Conservation (phyloP, 2,888 invertebrate species). For the Nomada hirtipes region DNA sequence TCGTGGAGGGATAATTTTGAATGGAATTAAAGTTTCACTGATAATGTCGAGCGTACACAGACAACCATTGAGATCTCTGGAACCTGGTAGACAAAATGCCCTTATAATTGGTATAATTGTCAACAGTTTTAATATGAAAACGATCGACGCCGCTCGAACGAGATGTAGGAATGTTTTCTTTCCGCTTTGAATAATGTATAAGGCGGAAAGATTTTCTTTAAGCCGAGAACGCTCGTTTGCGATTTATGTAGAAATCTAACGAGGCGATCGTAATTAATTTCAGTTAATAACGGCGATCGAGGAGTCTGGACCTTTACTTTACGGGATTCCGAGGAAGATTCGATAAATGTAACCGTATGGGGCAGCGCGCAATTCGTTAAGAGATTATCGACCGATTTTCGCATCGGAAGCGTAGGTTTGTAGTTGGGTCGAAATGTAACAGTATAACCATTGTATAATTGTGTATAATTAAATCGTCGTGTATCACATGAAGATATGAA, state of each 20-base stretch:
- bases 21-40: background rate
- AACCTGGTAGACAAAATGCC: conserved; percentile 78
- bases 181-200: background rate
- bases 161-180: conserved; percentile 71
- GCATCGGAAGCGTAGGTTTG: conserved; percentile 90
- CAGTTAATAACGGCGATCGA: conserved; percentile 81
- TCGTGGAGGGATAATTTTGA: background rate
- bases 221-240: background rate
- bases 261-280: conserved; percentile 28
- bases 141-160: conserved; percentile 72
- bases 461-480: too few species aligned
- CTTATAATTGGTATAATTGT: conserved; percentile 81
- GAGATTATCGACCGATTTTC: conserved; percentile 87
- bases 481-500: too few species aligned
- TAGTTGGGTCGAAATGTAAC: conserved; percentile 15
- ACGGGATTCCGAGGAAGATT: conserved; percentile 89
- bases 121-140: conserved; percentile 76
- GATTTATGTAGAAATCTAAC: background rate
- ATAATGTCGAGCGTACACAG: conserved; percentile 78
- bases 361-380: conserved; percentile 88
- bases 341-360: conserved; percentile 92
- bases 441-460: too few species aligned
- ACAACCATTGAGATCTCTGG: conserved; percentile 76
- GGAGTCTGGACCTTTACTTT: conserved; percentile 92
- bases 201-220: background rate